Base-by-base conservation (phyloP, 2,888 invertebrate genomes). In the Osmoderma eremita region DNA sequence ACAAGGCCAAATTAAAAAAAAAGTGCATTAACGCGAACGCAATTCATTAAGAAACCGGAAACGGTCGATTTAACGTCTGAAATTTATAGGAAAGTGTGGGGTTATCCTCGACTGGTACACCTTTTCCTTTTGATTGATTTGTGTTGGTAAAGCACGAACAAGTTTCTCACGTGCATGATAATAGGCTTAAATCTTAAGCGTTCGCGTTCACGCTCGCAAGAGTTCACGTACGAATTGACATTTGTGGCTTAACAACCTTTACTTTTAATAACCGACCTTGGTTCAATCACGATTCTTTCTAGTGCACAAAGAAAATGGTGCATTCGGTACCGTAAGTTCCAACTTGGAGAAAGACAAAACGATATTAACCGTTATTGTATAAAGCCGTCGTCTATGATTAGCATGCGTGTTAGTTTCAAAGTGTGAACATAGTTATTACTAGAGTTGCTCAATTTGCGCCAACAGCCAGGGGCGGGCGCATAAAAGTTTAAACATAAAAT, bases 251-350 rank as follows among this genome's bases (percentile, higher is more conserved):
- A 58, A 41, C 41, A 22, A 58, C 58, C 58, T 58, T 58, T 63
- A 20, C 51, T 63, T 51, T 51, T 63, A 63, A 63, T 63, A 22
- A 51, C 51, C 41, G 63, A 63, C 63, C 63, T 42, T 51, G 63
- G 41, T 38, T 63, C 41, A 24, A 63, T 50, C 63, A 63, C 63
- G 51, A 63, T 63, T 51, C 42, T n/a, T 39, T 30, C 51, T 51
- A 63, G 41, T 51, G 63, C 45, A 58, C 42, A 51, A 51, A 63
- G 51, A 36, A 18, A 51, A 63, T 24, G 49, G 49, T 63, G 41
- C 51, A 51, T 42, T 30, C 24, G 63, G 6, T 30, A 30, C 8
- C 30, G 6, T 30, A 3, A 8, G 6, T 10, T 5, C 24, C 30
- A 6, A 51, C 22, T 51, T 8, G 18, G 49, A 62, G 30, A 45